Percentiles rank a stretch among this genome's conserved stretches.
Conservation (phyloP, 2,113 vertebrate species). For the Acanthisitta chloris region DNA sequence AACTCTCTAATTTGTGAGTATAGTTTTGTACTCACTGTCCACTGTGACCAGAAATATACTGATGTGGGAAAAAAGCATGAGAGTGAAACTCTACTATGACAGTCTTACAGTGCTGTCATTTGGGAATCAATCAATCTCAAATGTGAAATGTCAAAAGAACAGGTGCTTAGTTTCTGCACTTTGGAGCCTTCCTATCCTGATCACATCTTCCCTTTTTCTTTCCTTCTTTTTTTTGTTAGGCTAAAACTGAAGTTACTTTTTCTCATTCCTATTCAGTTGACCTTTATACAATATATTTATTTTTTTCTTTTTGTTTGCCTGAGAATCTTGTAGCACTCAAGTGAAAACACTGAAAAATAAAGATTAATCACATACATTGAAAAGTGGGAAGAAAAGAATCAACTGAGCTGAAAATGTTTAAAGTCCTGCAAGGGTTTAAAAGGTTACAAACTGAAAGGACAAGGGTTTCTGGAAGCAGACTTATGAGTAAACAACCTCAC, state of each 20-base stretch:
- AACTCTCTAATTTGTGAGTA: background rate
- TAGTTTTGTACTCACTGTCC: background rate
- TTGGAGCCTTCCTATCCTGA: background rate
- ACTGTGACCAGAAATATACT: background rate
- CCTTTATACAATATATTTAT: constrained; percentile 42
- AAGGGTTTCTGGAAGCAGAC: constrained; percentile 54
- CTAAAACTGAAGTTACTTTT: constrained; percentile 29
- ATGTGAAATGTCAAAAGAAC: background rate
- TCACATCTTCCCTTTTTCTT: background rate
- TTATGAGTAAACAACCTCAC: constrained; percentile 59
- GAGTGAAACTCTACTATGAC: background rate
- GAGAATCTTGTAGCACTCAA: constrained; percentile 38
- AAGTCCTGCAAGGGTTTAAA: constrained; percentile 43
- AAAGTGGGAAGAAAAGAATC: constrained; percentile 3
- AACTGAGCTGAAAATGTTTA: constrained; percentile 25
- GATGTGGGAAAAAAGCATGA: background rate
- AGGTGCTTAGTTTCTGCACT: background rate
- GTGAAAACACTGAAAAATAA: constrained; percentile 47
- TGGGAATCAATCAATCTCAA: background rate
- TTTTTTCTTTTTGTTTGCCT: constrained; percentile 53
- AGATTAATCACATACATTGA: constrained; percentile 53
- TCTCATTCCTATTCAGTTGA: constrained; percentile 49
- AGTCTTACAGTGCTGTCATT: background rate
- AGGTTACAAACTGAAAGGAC: constrained; percentile 59
- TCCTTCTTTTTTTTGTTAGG: background rate